Evolutionary conservation across 2,888 invertebrate genomes (phyloP).

Genomic region (Oscheius sp.): DNA sequence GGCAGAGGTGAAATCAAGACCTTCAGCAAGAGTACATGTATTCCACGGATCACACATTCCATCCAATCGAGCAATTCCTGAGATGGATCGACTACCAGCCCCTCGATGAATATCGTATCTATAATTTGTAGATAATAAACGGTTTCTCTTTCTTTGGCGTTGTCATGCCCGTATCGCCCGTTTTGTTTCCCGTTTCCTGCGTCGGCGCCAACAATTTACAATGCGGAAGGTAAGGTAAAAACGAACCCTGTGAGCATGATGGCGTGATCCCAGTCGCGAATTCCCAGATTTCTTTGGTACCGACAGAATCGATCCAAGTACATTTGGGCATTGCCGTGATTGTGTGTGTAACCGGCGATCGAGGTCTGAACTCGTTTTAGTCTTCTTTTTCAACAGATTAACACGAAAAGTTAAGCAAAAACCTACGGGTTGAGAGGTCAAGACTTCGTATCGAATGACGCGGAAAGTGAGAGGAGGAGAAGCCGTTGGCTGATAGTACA

Average conservation of each 20-base stretch:
- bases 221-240: not conserved
- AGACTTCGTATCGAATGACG: constrained; percentile 69
- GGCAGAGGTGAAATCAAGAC: constrained; percentile 69
- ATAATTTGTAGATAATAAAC: not conserved
- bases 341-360: constrained; percentile 67
- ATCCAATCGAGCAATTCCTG: constrained; percentile 70
- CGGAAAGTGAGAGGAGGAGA: constrained; percentile 66
- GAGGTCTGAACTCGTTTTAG: constrained; percentile 46
- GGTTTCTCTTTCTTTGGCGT: constrained; percentile 2
- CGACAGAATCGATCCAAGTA: constrained; percentile 69
- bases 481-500: constrained; percentile 70
- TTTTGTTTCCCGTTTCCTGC: too few species aligned
- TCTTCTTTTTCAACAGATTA: not conserved
- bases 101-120: constrained; percentile 68
- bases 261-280: constrained; percentile 70
- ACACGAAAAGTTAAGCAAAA: too few species aligned
- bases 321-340: constrained; percentile 68
- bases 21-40: constrained; percentile 69
- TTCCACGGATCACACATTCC: constrained; percentile 70
- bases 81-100: constrained; percentile 67
- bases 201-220: constrained; percentile 8
- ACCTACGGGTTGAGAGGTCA: constrained; percentile 66
- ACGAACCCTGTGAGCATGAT: constrained; percentile 68
- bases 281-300: constrained; percentile 65
- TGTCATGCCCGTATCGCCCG: too few species aligned